Percentiles rank a stretch among this genome's conserved stretches.
phyloP scores from a whole-genome alignment of 2,113 vertebrate species.

The Arizona elegans region DNA sequence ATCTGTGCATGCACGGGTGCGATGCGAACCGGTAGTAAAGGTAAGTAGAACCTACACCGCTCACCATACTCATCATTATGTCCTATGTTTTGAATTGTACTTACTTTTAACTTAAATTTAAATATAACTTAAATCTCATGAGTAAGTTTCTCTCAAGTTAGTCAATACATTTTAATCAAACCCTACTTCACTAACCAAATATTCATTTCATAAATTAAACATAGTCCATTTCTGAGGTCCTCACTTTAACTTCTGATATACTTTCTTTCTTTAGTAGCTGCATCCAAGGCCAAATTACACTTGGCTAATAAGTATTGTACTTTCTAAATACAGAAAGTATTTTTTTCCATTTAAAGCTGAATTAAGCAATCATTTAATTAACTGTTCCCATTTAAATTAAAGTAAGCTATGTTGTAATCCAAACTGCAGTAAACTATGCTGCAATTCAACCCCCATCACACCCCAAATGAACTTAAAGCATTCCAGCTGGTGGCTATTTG shows the following conservation, averaged over 20 bases:
- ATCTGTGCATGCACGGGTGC: too few species aligned
- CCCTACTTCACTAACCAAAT: constrained; percentile 5
- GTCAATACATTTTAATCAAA: constrained; percentile 13
- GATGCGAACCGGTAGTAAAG: too few species aligned
- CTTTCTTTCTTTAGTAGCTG: constrained; percentile 10
- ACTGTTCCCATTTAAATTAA: constrained; percentile 28
- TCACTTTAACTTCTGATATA: constrained; percentile 19
- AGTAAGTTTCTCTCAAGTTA: not conserved
- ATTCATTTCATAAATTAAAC: constrained; percentile 18
- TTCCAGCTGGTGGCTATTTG: constrained; percentile 67
- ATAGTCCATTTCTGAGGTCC: not conserved
- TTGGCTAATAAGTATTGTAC: constrained; percentile 24
- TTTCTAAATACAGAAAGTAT: constrained; percentile 31
- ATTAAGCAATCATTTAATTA: constrained; percentile 52
- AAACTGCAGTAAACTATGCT: not conserved
- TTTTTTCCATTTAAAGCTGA: constrained; percentile 36
- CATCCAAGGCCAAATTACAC: constrained; percentile 13
- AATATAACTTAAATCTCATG: not conserved
- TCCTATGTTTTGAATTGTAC: not conserved
- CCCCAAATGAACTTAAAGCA: not conserved
- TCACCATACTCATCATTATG: not conserved
- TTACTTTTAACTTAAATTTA: not conserved
- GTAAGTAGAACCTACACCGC: too few species aligned
- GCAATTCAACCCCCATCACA: constrained; percentile 11
- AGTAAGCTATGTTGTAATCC: constrained; percentile 21